Evolutionary conservation across 2,113 vertebrate genomes (phyloP), one percentile per base, ranked within the genome.

Genomic region (Ciconia maguari): DNA sequence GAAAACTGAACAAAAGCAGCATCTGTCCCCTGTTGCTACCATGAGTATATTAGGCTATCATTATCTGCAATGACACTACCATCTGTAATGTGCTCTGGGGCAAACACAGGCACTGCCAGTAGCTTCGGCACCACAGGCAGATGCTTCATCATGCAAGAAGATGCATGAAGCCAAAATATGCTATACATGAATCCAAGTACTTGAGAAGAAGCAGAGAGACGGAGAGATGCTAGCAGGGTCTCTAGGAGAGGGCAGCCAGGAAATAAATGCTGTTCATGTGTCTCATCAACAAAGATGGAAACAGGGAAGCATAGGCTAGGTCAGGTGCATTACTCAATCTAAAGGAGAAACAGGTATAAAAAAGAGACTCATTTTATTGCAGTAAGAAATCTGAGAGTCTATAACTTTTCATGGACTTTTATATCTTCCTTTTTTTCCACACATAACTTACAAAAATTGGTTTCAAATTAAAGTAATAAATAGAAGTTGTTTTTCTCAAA

Each of bases 41-140:
- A 38, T 80, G 81, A 75, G 72, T 69, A 46, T 76, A 89, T 42
- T 86, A 95, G 93, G 36, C 91, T 82, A 38, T 93, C 61, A 66
- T 94, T 94, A 96, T 91, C 69, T 92, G 88, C 80, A 58, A 38
- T 92, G 93, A 97, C 90, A 89, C 90, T 77, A 71, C 95, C 96
- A 92, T 97, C 97, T 97, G 97, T 85, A 94, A 94, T 36, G 87
- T 89, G 81, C 91, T 94, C 44, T 91, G 89, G 95, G 91, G 89
- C 94, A 98, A 96, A 96, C 44, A 51, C 66, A 81, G 85, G 48
- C 88, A 84, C 54, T 83, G 70, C 91, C 96, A 92, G 90, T 51
- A 96, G 62, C 87, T 94, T 86, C 49, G 3, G 44, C 74, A 84
- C 72, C 61, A 75, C 78, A 66, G 77, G 87, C 93, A 96, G 94